Base-by-base conservation (phyloP, 2,113 vertebrate species). In the Salvelinus namaycush region DNA sequence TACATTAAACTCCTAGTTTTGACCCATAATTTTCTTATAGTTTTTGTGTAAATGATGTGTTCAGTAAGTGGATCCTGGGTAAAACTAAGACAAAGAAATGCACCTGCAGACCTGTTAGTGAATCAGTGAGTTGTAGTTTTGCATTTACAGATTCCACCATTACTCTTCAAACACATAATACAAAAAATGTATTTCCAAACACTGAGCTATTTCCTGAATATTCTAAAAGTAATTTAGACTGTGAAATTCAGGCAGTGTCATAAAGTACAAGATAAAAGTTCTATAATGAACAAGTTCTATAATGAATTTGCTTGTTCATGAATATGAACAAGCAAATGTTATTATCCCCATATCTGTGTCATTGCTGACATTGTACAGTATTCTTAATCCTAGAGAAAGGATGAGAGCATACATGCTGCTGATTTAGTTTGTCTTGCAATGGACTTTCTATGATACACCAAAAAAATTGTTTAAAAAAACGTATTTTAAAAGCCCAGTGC, bases 401-500 rank as follows among this genome's bases (percentile, higher is more conserved):
- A 77, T 1, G 26, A 62, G 44, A n/a, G 12, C 49, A 14, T 51
- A 29, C 12, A 31, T 49, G 4, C n/a, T 14, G 44, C n/a, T 24
- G 44, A 24, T 24, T 24, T 94, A 93, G 89, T 96, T 27, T 18
- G 16, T 14, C 69, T 31, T 70, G 59, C 59, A 22, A 62, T 13
- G 59, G 59, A 22, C 18, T 24, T 62, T 22, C 59, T 62, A 62
- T 22, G 59, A 62, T 24, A 62, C 18, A 24, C 59, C n/a, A 24
- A 22, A 24, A 18, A 1, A 57, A 16, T 1, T 96, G 18, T 57
- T 57, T 4, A 4, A 20, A 18, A 20, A 18, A 20, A 22, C 1
- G 11, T 51, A 16, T 54, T 62, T 62, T 97, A 93, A 76, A 88
- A 87, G 90, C 84, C 89, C 88, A 88, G 90, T 89, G 85, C 82